Evolutionary conservation across 1,140 invertebrate species (phyloP), one percentile per base, ranked within the genome.

Genomic region (Drosophila auraria): DNA sequence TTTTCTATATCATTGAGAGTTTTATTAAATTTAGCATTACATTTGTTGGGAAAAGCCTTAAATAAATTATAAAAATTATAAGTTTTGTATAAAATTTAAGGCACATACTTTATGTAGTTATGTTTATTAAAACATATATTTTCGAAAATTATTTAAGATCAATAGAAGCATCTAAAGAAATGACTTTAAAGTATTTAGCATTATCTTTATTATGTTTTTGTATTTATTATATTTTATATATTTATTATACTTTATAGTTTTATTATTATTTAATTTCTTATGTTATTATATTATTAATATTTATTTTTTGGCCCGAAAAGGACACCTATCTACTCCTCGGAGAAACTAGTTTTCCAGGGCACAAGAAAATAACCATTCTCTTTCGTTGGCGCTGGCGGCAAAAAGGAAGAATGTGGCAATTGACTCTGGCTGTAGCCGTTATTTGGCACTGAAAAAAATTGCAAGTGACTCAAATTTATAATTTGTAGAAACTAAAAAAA

Each of bases 361-460:
- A 71, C 5, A 12, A 20, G 38, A 25, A 49, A 66, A 49, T 76
- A 38, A 44, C 42, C 74, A 77, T 76, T 77, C 75, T 78, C 75
- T 78, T 78, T 75, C 69, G 40, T 61, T 42, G 49, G 49, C 50
- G 49, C 27, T 53, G 30, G n/a, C 17, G 51, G 51, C 56, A 57
- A 75, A 54, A 68, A 69, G 66, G 63, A 78, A 78, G 56, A 78
- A 77, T 77, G 75, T 61, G 75, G 75, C 75, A 78, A 78, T 58
- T 74, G 73, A 49, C 73, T 64, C 20, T 38, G 45, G 38, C 47
- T 40, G 20, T 20, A 45, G 44, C 20, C 30, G 40, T 20, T 49
- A 44, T 25, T 12, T 20, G n/a, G 12, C 56, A 65, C 62, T 12
- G 11, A 17, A 9, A 17, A 17, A 61, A 64, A 64, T 14, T 36